Conservation (phyloP, 2,113 vertebrate genomes). For the Gila orcuttii region DNA sequence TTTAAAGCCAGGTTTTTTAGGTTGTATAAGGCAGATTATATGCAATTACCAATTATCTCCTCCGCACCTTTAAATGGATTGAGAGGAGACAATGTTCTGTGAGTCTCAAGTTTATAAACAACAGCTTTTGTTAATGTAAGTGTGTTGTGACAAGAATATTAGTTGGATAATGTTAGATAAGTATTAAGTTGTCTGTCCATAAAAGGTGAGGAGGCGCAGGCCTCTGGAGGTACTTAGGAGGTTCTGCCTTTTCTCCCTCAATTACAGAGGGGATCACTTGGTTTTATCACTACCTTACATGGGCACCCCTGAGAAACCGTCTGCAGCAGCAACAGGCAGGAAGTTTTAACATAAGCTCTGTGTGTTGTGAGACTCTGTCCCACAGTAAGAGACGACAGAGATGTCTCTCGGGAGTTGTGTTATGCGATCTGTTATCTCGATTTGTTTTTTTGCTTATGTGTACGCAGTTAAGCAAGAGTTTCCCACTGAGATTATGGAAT, state of each 20-base stretch:
- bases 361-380: background rate
- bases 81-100: background rate
- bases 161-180: background rate
- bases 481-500: constrained; percentile 20
- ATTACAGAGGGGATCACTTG: background rate
- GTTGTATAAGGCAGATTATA: background rate
- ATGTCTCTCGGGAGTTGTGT: constrained; percentile 24
- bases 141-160: background rate
- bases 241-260: constrained; percentile 38
- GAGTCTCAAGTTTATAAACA: background rate
- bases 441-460: background rate
- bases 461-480: background rate
- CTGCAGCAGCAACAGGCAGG: constrained; percentile 9
- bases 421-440: constrained; percentile 38
- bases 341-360: constrained; percentile 25
- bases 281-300: constrained; percentile 67
- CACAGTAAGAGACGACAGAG: background rate
- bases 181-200: background rate
- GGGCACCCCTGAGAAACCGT: constrained; percentile 54
- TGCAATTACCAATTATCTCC: background rate
- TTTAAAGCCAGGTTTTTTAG: background rate
- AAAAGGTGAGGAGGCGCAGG: constrained; percentile 11
- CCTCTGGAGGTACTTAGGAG: background rate
- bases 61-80: background rate
- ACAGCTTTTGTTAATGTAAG: constrained; percentile 5